Evolutionary conservation across 2,797 vertebrate genomes (phyloP).

Genomic region (Gouania willdenowi): DNA sequence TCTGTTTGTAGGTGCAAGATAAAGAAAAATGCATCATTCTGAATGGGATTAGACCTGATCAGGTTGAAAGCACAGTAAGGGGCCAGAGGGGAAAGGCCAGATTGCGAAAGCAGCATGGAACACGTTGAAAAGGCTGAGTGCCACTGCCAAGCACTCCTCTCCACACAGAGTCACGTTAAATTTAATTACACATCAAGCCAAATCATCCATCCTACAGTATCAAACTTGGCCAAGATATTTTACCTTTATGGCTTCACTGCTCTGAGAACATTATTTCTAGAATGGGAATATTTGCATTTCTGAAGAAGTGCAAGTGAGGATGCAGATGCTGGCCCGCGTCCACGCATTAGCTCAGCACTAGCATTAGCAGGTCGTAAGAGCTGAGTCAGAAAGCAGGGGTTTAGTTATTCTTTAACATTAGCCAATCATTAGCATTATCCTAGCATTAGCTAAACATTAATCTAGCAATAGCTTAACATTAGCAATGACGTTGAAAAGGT

Average conservation of each 20-base stretch:
- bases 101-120: conserved; percentile 40
- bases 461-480: too few species aligned
- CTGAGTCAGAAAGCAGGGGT: too few species aligned
- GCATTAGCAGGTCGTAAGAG: too few species aligned
- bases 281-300: too few species aligned
- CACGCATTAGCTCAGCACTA: too few species aligned
- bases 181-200: conserved; percentile 56
- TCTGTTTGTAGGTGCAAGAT: conserved; percentile 20
- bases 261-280: too few species aligned
- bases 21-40: conserved; percentile 56
- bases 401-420: too few species aligned
- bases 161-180: conserved; percentile 54
- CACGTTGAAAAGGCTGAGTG: conserved; percentile 27
- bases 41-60: conserved; percentile 59
- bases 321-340: too few species aligned
- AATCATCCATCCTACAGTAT: conserved; percentile 32
- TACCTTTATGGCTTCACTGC: conserved; percentile 22
- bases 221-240: conserved; percentile 34
- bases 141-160: conserved; percentile 38
- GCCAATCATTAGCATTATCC: too few species aligned
- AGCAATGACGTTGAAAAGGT: too few species aligned
- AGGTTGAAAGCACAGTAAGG: conserved; percentile 55
- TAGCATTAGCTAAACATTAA: too few species aligned
- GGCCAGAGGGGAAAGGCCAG: conserved; percentile 27
- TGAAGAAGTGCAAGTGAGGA: too few species aligned